These are phyloP conservation scores for Sphaerodactylus townsendi DNA, from an alignment of 2,113 vertebrate species.

Conservation along the genomic window DNA sequence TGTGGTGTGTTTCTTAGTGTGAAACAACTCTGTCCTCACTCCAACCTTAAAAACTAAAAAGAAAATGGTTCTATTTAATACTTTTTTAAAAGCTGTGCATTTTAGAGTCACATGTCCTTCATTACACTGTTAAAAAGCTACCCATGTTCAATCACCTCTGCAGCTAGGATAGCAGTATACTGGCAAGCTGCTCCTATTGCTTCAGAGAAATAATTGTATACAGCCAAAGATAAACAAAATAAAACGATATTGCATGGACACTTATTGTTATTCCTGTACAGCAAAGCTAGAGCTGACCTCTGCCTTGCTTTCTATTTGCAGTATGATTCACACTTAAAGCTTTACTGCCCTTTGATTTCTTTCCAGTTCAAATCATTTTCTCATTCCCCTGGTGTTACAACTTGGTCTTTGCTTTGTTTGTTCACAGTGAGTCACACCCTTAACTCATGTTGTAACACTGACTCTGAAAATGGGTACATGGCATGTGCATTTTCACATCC, in stretches of 20 bases:
- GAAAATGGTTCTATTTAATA: too few relatives aligned
- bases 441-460: not conserved
- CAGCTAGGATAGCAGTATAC: not conserved
- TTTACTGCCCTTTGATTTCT: not conserved
- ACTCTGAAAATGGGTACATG: not conserved
- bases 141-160: too few relatives aligned
- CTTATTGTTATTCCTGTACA: not conserved
- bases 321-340: constrained; percentile 6
- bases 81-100: too few relatives aligned
- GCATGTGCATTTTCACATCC: not conserved
- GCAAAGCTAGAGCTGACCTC: not conserved
- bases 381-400: not conserved
- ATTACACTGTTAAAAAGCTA: too few relatives aligned
- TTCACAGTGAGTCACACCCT: not conserved
- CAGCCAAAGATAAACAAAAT: not conserved
- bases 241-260: not conserved
- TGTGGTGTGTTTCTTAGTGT: too few relatives aligned
- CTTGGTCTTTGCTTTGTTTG: constrained; percentile 9
- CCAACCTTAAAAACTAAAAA: too few relatives aligned
- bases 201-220: not conserved
- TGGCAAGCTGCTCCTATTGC: not conserved
- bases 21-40: too few relatives aligned
- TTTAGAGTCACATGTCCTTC: too few relatives aligned
- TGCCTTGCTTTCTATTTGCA: not conserved
- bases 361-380: constrained; percentile 5